These are phyloP conservation scores for Bombus confusus DNA, from an alignment of 1,140 invertebrate genomes.

Conservation along the genomic window DNA sequence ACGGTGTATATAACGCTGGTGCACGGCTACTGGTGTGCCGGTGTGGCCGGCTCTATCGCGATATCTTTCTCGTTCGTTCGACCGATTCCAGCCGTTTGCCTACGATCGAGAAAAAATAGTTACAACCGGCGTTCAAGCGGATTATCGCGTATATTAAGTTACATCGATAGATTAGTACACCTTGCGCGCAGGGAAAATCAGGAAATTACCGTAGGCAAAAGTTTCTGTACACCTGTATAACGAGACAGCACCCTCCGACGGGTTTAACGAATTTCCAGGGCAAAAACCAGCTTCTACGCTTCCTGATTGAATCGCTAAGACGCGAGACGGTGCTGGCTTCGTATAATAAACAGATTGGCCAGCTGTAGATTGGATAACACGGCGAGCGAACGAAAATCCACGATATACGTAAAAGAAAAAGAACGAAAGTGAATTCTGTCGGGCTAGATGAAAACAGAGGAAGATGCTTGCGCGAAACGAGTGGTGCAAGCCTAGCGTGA, in stretches of 20 bases:
- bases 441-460: background rate
- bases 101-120: background rate
- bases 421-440: background rate
- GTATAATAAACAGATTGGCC: slow-evolving; percentile 30
- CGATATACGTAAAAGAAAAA: background rate
- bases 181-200: background rate
- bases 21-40: slow-evolving; percentile 1
- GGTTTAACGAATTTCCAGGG: slow-evolving; percentile 23
- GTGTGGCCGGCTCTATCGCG: background rate
- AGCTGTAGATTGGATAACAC: slow-evolving; percentile 13
- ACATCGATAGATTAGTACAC: background rate
- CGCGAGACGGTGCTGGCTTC: slow-evolving; percentile 3
- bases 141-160: slow-evolving; percentile 12
- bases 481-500: background rate
- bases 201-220: slow-evolving; percentile 14
- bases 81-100: background rate
- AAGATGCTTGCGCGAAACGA: background rate
- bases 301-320: slow-evolving; percentile 51
- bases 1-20: slow-evolving; percentile 30
- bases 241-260: background rate
- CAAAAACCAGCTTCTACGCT: background rate
- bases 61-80: slow-evolving; percentile 38
- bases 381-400: slow-evolving; percentile 14
- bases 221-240: slow-evolving; percentile 11
- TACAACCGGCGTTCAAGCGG: background rate